Conservation (phyloP, 2,113 vertebrate species). For the Lophotis ruficrista region DNA sequence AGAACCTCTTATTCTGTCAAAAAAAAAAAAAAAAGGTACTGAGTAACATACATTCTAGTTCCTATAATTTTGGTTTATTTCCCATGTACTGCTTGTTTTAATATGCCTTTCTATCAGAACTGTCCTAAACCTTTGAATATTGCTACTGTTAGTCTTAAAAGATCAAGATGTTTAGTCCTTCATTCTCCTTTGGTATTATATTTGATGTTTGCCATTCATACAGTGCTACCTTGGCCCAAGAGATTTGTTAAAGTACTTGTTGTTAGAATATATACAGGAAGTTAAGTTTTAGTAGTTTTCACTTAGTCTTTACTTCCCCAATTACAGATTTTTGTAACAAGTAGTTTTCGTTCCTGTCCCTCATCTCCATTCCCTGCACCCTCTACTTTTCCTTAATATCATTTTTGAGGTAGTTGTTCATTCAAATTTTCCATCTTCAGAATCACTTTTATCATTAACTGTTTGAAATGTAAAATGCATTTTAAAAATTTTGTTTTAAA, state of each 20-base stretch:
- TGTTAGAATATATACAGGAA: background rate
- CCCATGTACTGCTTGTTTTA: background rate
- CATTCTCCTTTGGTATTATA: background rate
- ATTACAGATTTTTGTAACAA: background rate
- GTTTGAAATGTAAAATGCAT: background rate
- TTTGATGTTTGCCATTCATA: background rate
- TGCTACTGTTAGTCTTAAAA: background rate
- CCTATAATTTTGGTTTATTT: background rate
- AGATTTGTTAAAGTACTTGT: background rate
- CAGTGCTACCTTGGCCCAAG: background rate
- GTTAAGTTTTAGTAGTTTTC: background rate
- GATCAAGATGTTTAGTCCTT: background rate
- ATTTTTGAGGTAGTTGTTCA: background rate
- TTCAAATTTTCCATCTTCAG: background rate
- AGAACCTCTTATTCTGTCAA: background rate
- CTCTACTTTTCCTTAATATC: background rate
- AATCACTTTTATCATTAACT: background rate
- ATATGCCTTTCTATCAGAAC: background rate
- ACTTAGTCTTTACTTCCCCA: background rate
- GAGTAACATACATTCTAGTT: background rate
- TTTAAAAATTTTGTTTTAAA: background rate
- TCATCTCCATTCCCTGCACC: background rate
- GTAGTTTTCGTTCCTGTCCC: background rate
- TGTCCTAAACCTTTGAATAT: background rate
- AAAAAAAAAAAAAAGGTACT: background rate